Percentiles rank a stretch among this genome's conserved stretches.
These are phyloP conservation scores for Okamejei kenojei DNA, from an alignment of 2,797 vertebrate species.

Conservation along the genomic window DNA sequence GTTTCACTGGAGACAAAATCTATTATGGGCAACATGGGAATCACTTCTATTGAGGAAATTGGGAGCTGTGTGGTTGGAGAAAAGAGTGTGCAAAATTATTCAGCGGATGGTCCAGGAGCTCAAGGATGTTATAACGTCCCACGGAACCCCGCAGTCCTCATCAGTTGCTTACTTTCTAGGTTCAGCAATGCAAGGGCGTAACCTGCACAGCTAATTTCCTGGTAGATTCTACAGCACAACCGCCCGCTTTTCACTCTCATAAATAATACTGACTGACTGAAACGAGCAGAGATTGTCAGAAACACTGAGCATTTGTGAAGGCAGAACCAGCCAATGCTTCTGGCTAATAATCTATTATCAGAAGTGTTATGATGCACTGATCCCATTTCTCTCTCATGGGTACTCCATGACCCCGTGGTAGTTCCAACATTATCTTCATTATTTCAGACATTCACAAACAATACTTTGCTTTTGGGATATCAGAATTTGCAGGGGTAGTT, in stretches of 20 bases:
- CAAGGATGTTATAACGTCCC: background rate
- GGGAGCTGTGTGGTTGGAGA: background rate
- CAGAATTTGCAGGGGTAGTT: background rate
- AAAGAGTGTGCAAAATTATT: background rate
- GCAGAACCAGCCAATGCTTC: no score
- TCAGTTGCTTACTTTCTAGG: background rate
- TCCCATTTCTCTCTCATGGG: no score
- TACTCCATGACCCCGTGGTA: no score
- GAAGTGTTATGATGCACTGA: no score
- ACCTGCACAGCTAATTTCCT: background rate
- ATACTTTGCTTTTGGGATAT: no score
- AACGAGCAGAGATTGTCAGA: no score
- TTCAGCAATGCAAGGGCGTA: no score
- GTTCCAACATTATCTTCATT: no score
- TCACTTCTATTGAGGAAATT: background rate
- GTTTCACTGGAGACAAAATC: constrained; percentile 1
- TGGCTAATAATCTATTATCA: no score
- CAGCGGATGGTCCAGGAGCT: background rate
- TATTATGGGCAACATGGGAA: background rate
- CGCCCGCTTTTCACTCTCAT: background rate
- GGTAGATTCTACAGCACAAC: background rate
- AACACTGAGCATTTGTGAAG: no score
- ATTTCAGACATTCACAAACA: no score
- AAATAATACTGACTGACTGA: background rate
- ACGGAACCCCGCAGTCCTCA: background rate